phyloP scores from a whole-genome alignment of 2,797 vertebrate genomes.

The Melanotaenia trifasciata region DNA sequence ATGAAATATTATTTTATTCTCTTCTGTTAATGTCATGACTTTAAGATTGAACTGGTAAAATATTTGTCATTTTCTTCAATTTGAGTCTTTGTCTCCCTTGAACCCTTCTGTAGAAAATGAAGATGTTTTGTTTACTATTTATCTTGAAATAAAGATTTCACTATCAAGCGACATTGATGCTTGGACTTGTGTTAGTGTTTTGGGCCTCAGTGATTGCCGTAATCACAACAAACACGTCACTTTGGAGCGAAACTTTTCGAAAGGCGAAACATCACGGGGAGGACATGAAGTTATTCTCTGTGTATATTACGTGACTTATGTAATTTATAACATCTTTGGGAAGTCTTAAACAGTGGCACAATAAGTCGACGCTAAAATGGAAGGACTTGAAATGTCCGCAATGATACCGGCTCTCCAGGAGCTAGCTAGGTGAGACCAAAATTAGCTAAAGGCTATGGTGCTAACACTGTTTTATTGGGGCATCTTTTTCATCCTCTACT shows the following conservation, averaged over 20 bases:
- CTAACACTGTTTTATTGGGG: background rate
- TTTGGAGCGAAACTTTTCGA: constrained; percentile 80
- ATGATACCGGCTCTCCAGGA: constrained; percentile 97
- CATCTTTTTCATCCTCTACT: accelerated
- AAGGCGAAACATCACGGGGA: constrained; percentile 2
- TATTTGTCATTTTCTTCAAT: background rate
- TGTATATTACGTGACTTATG: background rate
- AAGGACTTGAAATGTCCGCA: constrained; percentile 94
- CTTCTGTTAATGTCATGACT: too few relatives aligned
- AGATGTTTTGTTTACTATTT: background rate
- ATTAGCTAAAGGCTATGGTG: constrained; percentile 42
- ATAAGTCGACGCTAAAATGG: constrained; percentile 74
- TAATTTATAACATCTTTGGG: accelerated
- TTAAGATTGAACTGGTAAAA: background rate
- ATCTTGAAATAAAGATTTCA: background rate
- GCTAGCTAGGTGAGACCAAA: constrained; percentile 86
- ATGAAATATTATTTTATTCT: too few relatives aligned
- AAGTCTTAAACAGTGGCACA: background rate
- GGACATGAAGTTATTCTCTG: background rate
- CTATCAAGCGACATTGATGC: too few relatives aligned
- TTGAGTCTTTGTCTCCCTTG: background rate
- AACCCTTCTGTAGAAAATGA: background rate
- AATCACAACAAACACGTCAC: constrained; percentile 69
- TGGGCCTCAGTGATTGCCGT: constrained; percentile 60
- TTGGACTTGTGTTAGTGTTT: background rate